A percentile compares a stretch with the other conserved stretches of the same genome.
Conservation (phyloP, 2,888 invertebrate species). For the Liposcelis brunnea region DNA sequence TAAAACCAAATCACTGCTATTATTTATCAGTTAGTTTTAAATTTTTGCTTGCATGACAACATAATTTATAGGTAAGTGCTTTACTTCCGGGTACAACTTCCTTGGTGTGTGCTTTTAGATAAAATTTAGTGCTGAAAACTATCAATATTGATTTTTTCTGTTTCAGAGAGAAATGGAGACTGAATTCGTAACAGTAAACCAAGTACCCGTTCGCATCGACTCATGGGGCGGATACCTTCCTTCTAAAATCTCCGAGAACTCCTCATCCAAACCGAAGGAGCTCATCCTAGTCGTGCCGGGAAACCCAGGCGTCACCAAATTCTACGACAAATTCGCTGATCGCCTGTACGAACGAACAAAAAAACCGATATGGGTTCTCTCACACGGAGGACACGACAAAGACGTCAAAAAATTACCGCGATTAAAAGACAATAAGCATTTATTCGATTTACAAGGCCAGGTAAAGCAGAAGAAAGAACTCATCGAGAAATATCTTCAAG, state of each 20-base stretch:
- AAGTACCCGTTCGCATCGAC: background rate
- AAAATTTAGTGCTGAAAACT: too few species aligned
- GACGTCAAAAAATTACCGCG: conserved; percentile 31
- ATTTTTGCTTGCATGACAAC: too few species aligned
- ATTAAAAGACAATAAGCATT: conserved; percentile 34
- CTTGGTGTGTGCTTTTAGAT: too few species aligned
- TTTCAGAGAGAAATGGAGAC: background rate
- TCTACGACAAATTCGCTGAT: conserved; percentile 58
- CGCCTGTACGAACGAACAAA: conserved; percentile 41
- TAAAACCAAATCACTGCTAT: too few species aligned
- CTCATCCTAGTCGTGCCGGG: conserved; percentile 64
- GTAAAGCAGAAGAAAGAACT: conserved; percentile 57
- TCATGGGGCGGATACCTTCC: background rate
- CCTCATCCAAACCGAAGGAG: conserved; percentile 26
- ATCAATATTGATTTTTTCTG: too few species aligned
- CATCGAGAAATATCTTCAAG: conserved; percentile 26
- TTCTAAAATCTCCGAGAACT: background rate
- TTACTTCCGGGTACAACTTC: too few species aligned
- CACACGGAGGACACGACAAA: conserved; percentile 63
- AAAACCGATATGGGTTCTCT: conserved; percentile 64
- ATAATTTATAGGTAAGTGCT: too few species aligned
- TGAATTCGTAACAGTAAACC: background rate
- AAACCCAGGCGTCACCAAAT: conserved; percentile 73
- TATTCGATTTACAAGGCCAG: conserved; percentile 65
- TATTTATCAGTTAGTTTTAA: too few species aligned